phyloP scores from a whole-genome alignment of 2,888 invertebrate species.

The Mimumesa dahlbomi region DNA sequence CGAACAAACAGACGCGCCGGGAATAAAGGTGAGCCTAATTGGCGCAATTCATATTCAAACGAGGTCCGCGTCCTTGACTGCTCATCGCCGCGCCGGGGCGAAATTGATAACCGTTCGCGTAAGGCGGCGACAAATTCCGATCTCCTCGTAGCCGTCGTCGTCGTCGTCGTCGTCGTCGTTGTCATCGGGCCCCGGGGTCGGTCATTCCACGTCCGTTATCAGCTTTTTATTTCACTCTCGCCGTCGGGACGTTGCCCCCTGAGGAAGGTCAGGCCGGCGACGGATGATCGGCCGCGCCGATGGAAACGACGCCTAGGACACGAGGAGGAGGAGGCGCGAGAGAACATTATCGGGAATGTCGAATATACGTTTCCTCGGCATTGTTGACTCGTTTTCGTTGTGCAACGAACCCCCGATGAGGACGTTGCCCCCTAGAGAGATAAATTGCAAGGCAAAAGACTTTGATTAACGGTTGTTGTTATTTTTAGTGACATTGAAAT shows the following conservation, averaged over 20 bases:
- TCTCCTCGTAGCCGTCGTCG: neutral
- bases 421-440: too few species aligned
- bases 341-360: conserved; percentile 16
- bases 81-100: conserved; percentile 56
- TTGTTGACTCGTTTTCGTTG: neutral
- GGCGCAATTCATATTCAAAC: conserved; percentile 79
- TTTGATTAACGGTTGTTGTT: neutral
- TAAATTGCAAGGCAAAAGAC: too few species aligned
- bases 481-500: neutral
- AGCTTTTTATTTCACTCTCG: conserved; percentile 26
- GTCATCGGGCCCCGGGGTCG: conserved; percentile 8
- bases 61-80: conserved; percentile 73
- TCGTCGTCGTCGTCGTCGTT: neutral
- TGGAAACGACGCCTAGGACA: neutral
- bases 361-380: too few species aligned
- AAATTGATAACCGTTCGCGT: conserved; percentile 65
- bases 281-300: conserved; percentile 1
- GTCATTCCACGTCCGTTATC: conserved; percentile 39
- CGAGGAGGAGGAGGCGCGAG: neutral
- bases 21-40: conserved; percentile 78
- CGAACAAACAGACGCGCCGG: conserved; percentile 75
- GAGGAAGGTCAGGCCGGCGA: conserved; percentile 38
- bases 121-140: conserved; percentile 22
- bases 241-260: conserved; percentile 27
- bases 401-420: too few species aligned